Conservation (phyloP, 2,113 vertebrate genomes). For the Toxostoma redivivum region DNA sequence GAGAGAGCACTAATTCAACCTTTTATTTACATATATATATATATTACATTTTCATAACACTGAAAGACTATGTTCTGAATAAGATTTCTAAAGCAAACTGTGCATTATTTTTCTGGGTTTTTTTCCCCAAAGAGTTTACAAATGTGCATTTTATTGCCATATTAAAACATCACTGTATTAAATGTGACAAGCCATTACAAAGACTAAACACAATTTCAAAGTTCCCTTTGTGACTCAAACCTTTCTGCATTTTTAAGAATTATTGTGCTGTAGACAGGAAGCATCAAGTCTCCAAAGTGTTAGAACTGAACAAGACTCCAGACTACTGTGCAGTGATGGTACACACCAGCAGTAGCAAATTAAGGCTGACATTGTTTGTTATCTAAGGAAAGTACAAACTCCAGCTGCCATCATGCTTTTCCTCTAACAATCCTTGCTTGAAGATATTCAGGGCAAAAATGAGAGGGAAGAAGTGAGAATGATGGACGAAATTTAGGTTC, state of each 20-base stretch:
- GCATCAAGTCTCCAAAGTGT: background rate
- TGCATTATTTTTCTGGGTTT: background rate
- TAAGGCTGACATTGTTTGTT: background rate
- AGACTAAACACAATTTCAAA: background rate
- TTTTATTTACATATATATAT: background rate
- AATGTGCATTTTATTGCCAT: background rate
- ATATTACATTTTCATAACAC: background rate
- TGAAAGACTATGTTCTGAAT: background rate
- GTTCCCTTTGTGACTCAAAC: background rate
- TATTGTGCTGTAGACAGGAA: background rate
- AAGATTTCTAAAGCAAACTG: background rate
- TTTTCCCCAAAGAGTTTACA: background rate
- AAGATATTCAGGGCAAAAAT: background rate
- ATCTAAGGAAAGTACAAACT: background rate
- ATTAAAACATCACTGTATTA: background rate
- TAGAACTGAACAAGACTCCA: background rate
- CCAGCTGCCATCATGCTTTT: background rate
- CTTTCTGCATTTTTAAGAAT: background rate
- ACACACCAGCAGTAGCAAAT: background rate
- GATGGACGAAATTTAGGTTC: background rate
- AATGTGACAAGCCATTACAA: background rate
- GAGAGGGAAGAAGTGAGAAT: background rate
- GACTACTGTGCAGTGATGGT: background rate
- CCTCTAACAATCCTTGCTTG: background rate
- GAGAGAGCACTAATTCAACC: background rate